Evolutionary conservation across 2,797 vertebrate genomes (phyloP).

Genomic region (Siniperca obscura): DNA sequence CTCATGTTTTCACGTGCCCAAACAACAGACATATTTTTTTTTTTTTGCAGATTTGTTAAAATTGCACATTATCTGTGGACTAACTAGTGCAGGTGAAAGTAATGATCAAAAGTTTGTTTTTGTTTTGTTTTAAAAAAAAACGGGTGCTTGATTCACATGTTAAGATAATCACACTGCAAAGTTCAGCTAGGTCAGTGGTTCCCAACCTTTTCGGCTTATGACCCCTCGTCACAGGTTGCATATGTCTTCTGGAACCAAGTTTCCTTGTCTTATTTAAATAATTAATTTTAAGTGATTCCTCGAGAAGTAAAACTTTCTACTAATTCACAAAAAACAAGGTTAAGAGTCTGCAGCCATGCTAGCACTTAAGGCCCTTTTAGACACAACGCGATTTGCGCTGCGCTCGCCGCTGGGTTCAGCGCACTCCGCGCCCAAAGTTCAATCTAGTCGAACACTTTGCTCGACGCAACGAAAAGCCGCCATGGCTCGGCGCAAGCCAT

Average conservation of each 20-base stretch:
- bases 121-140: constrained; percentile 12
- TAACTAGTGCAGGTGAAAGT: constrained; percentile 57
- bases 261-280: background rate
- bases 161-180: constrained; percentile 31
- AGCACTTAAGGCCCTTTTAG: no score
- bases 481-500: no score
- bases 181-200: constrained; percentile 46
- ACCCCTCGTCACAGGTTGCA: background rate
- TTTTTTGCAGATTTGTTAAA: constrained; percentile 79
- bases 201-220: constrained; percentile 20
- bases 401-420: no score
- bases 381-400: no score
- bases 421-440: no score
- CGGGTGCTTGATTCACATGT: constrained; percentile 31
- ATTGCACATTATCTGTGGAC: constrained; percentile 70
- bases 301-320: background rate
- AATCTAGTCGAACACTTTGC: no score
- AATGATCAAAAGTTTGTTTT: background rate
- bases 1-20: constrained; percentile 78
- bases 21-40: constrained; percentile 64
- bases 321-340: background rate
- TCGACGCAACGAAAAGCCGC: no score
- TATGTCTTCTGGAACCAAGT: no score
- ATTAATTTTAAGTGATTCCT: background rate
- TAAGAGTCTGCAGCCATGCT: background rate